Base-by-base conservation (phyloP, 1,140 invertebrate genomes). In the Nasonia giraulti region DNA sequence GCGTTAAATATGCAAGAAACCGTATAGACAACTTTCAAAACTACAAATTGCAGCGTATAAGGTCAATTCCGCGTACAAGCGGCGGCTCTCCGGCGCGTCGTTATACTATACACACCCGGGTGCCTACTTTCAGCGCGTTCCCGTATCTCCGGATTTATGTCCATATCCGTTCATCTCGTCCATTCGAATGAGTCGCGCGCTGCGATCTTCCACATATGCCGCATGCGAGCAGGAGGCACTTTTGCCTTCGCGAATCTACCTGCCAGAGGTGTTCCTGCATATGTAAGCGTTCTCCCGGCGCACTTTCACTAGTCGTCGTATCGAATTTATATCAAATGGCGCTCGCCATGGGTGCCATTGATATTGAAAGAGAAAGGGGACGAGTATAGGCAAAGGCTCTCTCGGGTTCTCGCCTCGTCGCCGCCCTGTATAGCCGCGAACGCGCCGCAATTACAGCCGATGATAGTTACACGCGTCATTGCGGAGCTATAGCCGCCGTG, bases 311-410 rank as follows among this genome's bases (percentile, higher is more conserved):
- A n/a, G n/a, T 77, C 10, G 23, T 17, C 40, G 40, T 31, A 55
- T 77, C 11, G 4, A 55, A 55, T 77, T 55, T 50, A 27, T 77
- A 44, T 77, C 17, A 77, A 75, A 47, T 0, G 31, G 27, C 20
- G 73, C 12, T 20, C 73, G 37, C 73, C 3, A 2, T 37, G 44
- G 20, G 47, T 77, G 75, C 75, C 40, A 50, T 77, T 77, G 75
- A 77, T 77, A 77, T 55, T 77, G 75, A 55, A 77, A 77, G 75
- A 77, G 75, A 77, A 77, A 77, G 47, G 40, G n/a, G 31, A 44
- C 73, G 44, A 50, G 44, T 62, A 7, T n/a, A 20, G 55, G 20
- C 55, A 62, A 62, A 20, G 20, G 3, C n/a, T n/a, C 75, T 23
- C 75, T 12, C 40, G 44, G 11, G 44, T 55, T 77, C 75, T 23